Conservation (phyloP, 2,888 invertebrate species). For the Cryptocephalus primarius region DNA sequence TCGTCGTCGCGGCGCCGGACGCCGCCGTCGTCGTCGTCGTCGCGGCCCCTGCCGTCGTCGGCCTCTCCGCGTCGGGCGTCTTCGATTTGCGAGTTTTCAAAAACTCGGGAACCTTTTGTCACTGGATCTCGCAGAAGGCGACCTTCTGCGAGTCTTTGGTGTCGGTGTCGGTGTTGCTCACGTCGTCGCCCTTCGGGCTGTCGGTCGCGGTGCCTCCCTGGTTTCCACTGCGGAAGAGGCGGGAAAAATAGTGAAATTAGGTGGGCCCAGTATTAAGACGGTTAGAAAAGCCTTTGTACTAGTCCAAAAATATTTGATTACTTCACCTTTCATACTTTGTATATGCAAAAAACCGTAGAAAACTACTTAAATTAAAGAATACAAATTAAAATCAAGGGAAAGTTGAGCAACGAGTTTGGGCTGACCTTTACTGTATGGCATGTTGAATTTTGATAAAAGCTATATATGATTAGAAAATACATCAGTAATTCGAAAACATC, state of each 20-base stretch:
- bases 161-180: conserved; percentile 32
- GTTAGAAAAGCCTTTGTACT: no score
- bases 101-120: conserved; percentile 53
- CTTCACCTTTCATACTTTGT: no score
- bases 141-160: conserved; percentile 56
- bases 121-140: conserved; percentile 66
- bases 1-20: conserved; percentile 31
- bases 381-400: no score
- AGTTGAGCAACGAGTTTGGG: no score
- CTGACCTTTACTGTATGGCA: no score
- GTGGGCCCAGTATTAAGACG: no score
- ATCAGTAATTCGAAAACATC: no score
- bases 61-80: conserved; percentile 34
- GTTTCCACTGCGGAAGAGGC: conserved; percentile 37
- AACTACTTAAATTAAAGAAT: no score
- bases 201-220: conserved; percentile 48
- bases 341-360: no score
- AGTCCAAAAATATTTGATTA: no score
- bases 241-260: conserved; percentile 14
- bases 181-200: conserved; percentile 35
- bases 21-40: conserved; percentile 38
- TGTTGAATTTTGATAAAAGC: no score
- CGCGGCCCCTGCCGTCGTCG: conserved; percentile 35
- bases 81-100: conserved; percentile 39
- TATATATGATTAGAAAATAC: no score